A percentile compares a stretch with the other conserved stretches of the same genome.
phyloP scores from a whole-genome alignment of 2,888 invertebrate species.

The Spicauda simplicius region DNA sequence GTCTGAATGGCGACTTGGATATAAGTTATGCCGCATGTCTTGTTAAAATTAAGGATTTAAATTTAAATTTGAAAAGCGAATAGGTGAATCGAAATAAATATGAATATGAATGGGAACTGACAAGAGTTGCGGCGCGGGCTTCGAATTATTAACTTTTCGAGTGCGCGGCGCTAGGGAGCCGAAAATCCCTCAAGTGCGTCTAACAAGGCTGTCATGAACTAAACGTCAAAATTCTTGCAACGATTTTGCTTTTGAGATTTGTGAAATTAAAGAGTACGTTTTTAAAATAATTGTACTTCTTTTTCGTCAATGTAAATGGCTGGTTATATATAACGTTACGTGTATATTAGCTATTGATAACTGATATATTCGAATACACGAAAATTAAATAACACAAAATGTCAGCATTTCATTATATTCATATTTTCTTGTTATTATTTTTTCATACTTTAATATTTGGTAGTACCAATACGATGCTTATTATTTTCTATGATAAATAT shows the following conservation, averaged over 20 bases:
- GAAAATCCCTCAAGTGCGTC: conserved; percentile 54
- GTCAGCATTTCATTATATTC: too few species aligned
- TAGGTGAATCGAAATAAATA: conserved; percentile 83
- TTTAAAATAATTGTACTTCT: too few species aligned
- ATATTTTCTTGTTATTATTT: too few species aligned
- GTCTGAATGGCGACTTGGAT: conserved; percentile 53
- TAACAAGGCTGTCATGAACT: conserved; percentile 68
- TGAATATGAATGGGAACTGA: conserved; percentile 84
- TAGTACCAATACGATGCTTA: too few species aligned
- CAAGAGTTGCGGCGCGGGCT: conserved; percentile 72
- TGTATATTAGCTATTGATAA: too few species aligned
- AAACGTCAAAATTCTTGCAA: conserved; percentile 53
- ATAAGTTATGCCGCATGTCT: conserved; percentile 55
- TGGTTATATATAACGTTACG: too few species aligned
- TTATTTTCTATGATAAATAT: too few species aligned
- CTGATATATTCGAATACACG: too few species aligned
- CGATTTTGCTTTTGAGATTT: conserved; percentile 33
- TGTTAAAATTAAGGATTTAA: conserved; percentile 81
- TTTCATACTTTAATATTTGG: too few species aligned
- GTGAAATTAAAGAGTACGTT: neutral
- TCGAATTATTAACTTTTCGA: conserved; percentile 82
- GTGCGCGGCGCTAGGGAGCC: conserved; percentile 52
- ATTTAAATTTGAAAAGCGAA: conserved; percentile 75
- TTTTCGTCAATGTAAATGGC: too few species aligned
- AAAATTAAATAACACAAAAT: too few species aligned